Evolutionary conservation across 2,797 vertebrate species (phyloP).

Genomic region (Xenentodon cancila): DNA sequence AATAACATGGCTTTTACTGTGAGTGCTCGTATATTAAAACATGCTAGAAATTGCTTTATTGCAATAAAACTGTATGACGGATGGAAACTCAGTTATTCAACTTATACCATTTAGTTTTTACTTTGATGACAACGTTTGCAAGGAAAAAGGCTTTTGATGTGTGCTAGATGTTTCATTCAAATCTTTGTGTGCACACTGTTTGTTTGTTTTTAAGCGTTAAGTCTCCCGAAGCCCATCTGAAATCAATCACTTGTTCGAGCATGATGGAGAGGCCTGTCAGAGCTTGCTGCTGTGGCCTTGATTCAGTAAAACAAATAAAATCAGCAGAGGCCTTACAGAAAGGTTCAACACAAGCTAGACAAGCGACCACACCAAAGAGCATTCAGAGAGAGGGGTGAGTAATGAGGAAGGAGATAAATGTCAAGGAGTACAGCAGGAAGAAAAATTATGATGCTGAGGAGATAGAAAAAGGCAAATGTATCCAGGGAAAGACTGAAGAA

Average conservation of each 20-base stretch:
- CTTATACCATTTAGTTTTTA: constrained; percentile 32
- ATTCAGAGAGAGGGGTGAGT: constrained; percentile 45
- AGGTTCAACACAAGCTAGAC: constrained; percentile 51
- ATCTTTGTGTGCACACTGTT: neutral
- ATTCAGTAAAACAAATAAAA: constrained; percentile 79
- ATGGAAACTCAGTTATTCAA: constrained; percentile 47
- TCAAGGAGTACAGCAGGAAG: constrained; percentile 48
- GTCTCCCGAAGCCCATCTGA: constrained; percentile 69
- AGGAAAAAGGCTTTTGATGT: neutral
- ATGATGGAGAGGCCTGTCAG: constrained; percentile 82
- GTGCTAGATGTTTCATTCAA: constrained; percentile 4
- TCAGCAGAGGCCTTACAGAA: constrained; percentile 54
- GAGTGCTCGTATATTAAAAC: constrained; percentile 55
- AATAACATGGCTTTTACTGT: constrained; percentile 67
- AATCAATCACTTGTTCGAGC: constrained; percentile 76
- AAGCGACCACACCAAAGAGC: constrained; percentile 52
- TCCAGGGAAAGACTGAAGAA: neutral
- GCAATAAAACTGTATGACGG: constrained; percentile 36
- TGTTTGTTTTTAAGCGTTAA: constrained; percentile 60
- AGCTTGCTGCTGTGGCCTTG: constrained; percentile 74
- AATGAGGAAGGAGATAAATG: constrained; percentile 54
- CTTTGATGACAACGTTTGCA: constrained; percentile 10
- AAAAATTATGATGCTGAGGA: constrained; percentile 48
- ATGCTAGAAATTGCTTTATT: constrained; percentile 41
- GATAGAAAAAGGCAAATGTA: constrained; percentile 23